Evolutionary conservation across 1,140 invertebrate genomes (phyloP).

Genomic region (Sitophilus oryzae): DNA sequence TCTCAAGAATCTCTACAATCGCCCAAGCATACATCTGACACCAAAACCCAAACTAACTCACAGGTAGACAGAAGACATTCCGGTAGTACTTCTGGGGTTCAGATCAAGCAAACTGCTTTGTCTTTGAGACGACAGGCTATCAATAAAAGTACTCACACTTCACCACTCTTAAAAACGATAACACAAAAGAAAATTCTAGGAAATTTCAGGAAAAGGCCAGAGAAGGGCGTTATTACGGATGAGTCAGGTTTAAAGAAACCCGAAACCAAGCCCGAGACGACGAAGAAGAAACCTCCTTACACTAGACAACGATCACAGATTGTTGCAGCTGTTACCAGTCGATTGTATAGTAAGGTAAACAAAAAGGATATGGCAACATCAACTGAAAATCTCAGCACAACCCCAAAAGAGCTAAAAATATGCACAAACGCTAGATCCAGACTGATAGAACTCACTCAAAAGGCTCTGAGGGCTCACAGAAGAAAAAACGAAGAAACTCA

Average conservation of each 20-base stretch:
- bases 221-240: constrained; percentile 19
- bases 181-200: constrained; percentile 17
- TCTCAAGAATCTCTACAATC: constrained; percentile 33
- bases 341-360: constrained; percentile 57
- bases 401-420: constrained; percentile 49
- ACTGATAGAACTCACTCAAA: constrained; percentile 51
- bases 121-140: constrained; percentile 25
- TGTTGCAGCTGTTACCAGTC: constrained; percentile 61
- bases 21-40: neutral
- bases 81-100: neutral
- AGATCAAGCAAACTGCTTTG: constrained; percentile 20
- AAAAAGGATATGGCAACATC: constrained; percentile 50
- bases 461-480: constrained; percentile 52
- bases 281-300: constrained; percentile 15
- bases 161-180: constrained; percentile 16
- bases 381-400: constrained; percentile 41
- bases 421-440: constrained; percentile 51
- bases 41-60: neutral
- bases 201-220: constrained; percentile 2
- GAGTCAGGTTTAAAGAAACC: constrained; percentile 10
- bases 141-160: constrained; percentile 22
- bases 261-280: constrained; percentile 31
- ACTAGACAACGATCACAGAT: constrained; percentile 52
- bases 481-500: constrained; percentile 54
- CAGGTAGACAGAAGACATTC: constrained; percentile 9